Evolutionary conservation across 2,888 invertebrate species (phyloP), one percentile per base, ranked within the genome.

Genomic region (Conchocele bisecta): DNA sequence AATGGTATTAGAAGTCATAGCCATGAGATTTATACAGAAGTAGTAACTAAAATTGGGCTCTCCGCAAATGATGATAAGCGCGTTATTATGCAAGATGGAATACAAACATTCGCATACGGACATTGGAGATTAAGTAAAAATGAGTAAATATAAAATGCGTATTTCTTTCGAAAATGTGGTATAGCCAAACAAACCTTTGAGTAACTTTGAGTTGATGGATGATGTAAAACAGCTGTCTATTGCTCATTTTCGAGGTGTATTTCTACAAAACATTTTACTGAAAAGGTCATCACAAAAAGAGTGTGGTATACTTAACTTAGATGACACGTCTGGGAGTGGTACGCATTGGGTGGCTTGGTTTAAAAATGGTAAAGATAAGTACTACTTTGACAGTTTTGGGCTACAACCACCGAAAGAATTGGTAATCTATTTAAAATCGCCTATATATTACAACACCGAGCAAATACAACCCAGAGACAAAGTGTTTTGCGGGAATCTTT

Each of bases 41-140:
- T 54, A 28, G 24, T 69, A 17, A 64, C 56, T 42, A 69, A 64
- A 33, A 17, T 57, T 17, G 48, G 63, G 1, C 50, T 64, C 3
- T 64, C 64, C 6, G 39, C 50, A 15, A 33, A 37, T 5, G 63
- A 64, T 17, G 41, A 35, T 39, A 57, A 64, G 44, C 35, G 70
- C 1, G 26, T 46, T 5, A 51, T 50, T n/a, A n/a, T 31, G 22
- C 35, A 44, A 48, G 48, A 48, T 29, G 65, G 50, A n/a, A 39
- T 57, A 17, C 35, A 46, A 22, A 65, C 48, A 35, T 39, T 56
- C 22, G 56, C 48, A 17, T 24, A 57, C 39, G 48, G 48, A 7
- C 56, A 35, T 29, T 41, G 11, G 2, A 11, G 33, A n/a, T 15
- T 24, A 13, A 54, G 31, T 15, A 35, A 35, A 11, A 11, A 35